Evolutionary conservation across 2,113 vertebrate genomes (phyloP).

Genomic region (Anguilla japonica): DNA sequence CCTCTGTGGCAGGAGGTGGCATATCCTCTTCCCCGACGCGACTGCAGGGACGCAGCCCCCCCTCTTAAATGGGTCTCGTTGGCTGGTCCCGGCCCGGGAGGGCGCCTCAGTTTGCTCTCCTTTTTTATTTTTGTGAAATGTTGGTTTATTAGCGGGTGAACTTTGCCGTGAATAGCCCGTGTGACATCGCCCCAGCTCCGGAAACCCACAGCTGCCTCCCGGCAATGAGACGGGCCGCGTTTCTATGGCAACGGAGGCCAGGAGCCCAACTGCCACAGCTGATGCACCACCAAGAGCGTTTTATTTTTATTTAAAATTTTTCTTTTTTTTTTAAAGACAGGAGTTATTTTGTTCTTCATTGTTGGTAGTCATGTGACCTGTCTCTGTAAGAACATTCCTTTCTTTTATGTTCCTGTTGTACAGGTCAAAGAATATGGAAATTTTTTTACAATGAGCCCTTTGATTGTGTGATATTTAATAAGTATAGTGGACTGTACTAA

Average conservation of each 20-base stretch:
- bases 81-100: neutral
- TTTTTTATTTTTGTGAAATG: neutral
- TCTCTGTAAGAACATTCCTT: too few relatives aligned
- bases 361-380: neutral
- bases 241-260: constrained; percentile 22
- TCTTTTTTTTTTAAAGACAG: neutral
- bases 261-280: constrained; percentile 9
- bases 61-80: neutral
- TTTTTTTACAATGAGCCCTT: too few relatives aligned
- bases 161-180: constrained; percentile 26
- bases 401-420: too few relatives aligned
- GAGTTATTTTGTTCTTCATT: constrained; percentile 5
- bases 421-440: too few relatives aligned
- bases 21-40: too few relatives aligned
- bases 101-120: neutral
- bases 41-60: neutral
- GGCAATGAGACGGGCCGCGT: constrained; percentile 12
- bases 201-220: neutral
- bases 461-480: too few relatives aligned
- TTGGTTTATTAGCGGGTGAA: neutral
- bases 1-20: too few relatives aligned
- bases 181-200: neutral
- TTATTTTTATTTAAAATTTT: neutral
- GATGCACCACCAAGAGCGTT: neutral
- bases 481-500: too few relatives aligned